Evolutionary conservation across 2,797 vertebrate genomes (phyloP), one percentile per base, ranked within the genome.

Genomic region (Carapus acus): DNA sequence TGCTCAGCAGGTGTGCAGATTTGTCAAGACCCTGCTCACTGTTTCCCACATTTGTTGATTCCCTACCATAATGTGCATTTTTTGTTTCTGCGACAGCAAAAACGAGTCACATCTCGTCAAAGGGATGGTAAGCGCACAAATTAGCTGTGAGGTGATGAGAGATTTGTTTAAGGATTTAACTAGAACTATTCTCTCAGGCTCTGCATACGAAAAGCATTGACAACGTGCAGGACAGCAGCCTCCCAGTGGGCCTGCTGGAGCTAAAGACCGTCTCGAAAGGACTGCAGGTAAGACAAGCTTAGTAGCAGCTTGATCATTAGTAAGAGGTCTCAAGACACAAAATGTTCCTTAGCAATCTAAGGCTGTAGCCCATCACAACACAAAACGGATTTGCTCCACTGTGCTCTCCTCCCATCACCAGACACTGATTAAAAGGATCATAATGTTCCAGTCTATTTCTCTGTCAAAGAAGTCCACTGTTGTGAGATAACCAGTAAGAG

Each of bases 71-170:
- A 14, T 42, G 3, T 22, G 43, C 8, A 16, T 2, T 20, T 41
- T 8, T 62, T 49, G 9, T 49, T 49, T 57, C 19, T 67, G 47
- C 48, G 60, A 54, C 83, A 98, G 94, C 83, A 93, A 90, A 73
- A 92, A 92, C 72, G 93, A 98, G 80, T 92, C 94, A 2, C 31
- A 90, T 68, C 79, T 93, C 70, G 88, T 89, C 40, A 98, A 99
- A 92, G 95, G 94, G 81, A 79, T 98, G 86, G 94, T 97, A 88
- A 90, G 91, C 65, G 18, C 6, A 27, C n/a, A n/a, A n/a, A n/a
- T n/a, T n/a, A n/a, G n/a, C n/a, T n/a, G n/a, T n/a, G n/a, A n/a
- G n/a, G n/a, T n/a, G n/a, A n/a, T 23, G 2, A 19, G 8, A 4
- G 42, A 0, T 36, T 36, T 36, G 2, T 40, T 20, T n/a, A n/a